These are phyloP conservation scores for Myotis vivesi DNA, from an alignment of 2,797 vertebrate species.

Conservation along the genomic window DNA sequence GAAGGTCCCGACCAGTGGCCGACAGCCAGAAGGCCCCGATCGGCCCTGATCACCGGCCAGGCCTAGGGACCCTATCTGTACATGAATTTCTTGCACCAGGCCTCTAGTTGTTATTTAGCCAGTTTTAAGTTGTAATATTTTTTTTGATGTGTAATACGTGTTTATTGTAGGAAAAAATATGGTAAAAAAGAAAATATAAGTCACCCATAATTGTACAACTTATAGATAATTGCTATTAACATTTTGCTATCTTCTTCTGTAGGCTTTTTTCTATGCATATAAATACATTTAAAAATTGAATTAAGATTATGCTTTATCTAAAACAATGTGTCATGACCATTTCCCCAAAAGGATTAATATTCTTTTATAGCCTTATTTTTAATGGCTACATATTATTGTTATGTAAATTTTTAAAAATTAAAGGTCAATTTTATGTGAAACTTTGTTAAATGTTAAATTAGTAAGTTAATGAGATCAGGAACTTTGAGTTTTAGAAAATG, in stretches of 20 bases:
- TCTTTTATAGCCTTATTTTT: slow-evolving; percentile 1
- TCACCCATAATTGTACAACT: background rate
- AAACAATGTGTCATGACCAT: background rate
- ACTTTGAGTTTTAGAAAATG: slow-evolving; percentile 43
- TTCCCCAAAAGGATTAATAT: slow-evolving; percentile 11
- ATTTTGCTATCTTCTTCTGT: slow-evolving; percentile 37
- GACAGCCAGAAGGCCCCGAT: too few species aligned
- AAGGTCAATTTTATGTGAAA: slow-evolving; percentile 15
- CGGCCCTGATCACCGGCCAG: too few species aligned
- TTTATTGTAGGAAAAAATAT: slow-evolving; percentile 30
- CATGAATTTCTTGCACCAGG: too few species aligned
- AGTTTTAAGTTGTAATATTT: slow-evolving; percentile 33
- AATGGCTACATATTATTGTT: slow-evolving; percentile 2
- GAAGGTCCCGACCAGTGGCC: too few species aligned
- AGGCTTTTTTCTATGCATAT: background rate
- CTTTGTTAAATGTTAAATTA: slow-evolving; percentile 1
- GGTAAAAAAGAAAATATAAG: background rate
- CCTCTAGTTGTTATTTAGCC: background rate
- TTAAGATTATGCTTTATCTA: slow-evolving; percentile 30
- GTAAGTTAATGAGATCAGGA: slow-evolving; percentile 22
- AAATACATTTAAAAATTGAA: slow-evolving; percentile 11
- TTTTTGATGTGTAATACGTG: background rate
- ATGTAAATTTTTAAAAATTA: background rate
- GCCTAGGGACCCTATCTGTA: too few species aligned
- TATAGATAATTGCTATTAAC: background rate